Percentiles rank a stretch among this genome's conserved stretches.
These are phyloP conservation scores for Dendrolimus punctatus DNA, from an alignment of 1,140 invertebrate genomes.

Conservation along the genomic window DNA sequence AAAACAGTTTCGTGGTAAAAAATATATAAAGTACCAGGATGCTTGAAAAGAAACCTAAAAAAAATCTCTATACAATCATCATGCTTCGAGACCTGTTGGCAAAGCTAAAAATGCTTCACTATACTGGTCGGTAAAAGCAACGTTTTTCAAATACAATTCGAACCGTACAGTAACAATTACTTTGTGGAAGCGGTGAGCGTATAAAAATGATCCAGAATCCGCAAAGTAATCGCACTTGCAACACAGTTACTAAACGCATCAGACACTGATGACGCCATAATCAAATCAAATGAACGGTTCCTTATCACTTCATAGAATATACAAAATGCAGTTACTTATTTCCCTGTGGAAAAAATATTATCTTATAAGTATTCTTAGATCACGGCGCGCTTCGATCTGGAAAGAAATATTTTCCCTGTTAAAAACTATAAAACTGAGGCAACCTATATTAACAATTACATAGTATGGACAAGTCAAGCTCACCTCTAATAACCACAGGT, in stretches of 20 bases:
- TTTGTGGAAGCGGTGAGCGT: constrained; percentile 64
- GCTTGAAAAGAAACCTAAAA: constrained; percentile 67
- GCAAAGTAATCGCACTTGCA: constrained; percentile 61
- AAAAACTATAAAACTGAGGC: background rate
- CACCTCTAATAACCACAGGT: constrained; percentile 91
- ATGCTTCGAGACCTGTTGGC: constrained; percentile 55
- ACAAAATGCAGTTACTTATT: constrained; percentile 74
- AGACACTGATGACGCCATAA: constrained; percentile 62
- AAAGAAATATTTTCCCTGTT: constrained; percentile 23
- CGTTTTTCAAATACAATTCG: constrained; percentile 59
- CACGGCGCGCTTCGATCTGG: constrained; percentile 69
- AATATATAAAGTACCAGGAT: constrained; percentile 38
- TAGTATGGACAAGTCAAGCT: constrained; percentile 15
- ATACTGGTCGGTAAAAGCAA: constrained; percentile 58
- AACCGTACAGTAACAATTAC: constrained; percentile 62
- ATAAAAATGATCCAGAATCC: constrained; percentile 65
- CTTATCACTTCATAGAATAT: constrained; percentile 73
- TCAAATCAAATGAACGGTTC: constrained; percentile 69
- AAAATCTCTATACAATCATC: constrained; percentile 64
- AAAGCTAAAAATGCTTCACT: constrained; percentile 52
- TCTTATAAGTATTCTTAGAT: constrained; percentile 73
- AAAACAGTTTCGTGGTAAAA: constrained; percentile 11
- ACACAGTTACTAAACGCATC: constrained; percentile 52
- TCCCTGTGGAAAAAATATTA: constrained; percentile 73
- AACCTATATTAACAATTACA: background rate